These are phyloP conservation scores for Mionectes olivaceus DNA, from an alignment of 2,797 vertebrate genomes.

Conservation along the genomic window DNA sequence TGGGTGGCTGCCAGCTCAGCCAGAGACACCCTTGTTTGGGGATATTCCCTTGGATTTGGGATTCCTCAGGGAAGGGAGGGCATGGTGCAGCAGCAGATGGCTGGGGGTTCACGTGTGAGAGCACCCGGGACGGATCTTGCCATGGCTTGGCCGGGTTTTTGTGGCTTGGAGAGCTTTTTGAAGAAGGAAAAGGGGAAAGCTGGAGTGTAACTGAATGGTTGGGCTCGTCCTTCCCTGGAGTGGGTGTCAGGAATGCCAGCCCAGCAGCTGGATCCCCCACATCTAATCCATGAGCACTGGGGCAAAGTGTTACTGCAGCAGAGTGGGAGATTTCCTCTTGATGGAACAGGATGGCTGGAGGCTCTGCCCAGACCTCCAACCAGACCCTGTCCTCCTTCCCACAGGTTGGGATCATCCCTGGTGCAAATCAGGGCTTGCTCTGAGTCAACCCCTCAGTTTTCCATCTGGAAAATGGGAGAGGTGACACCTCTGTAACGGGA, in stretches of 20 bases:
- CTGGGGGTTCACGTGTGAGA: not conserved
- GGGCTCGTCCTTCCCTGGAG: not conserved
- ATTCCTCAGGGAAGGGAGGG: not conserved
- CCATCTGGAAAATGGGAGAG: not conserved
- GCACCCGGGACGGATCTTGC: not conserved
- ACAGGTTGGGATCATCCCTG: fast-evolving
- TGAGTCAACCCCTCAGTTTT: not conserved
- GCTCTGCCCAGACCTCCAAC: not conserved
- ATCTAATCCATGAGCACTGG: fast-evolving
- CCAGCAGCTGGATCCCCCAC: not conserved
- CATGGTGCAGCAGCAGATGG: constrained; percentile 22
- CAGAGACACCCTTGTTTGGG: not conserved
- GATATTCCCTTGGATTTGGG: constrained; percentile 43
- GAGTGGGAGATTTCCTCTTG: not conserved
- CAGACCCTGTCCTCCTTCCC: not conserved
- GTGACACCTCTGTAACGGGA: not conserved
- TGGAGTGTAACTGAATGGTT: fast-evolving
- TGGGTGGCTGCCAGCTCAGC: not conserved
- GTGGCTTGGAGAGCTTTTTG: not conserved
- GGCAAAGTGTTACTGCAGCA: not conserved
- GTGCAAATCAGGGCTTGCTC: not conserved
- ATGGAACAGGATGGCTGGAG: not conserved
- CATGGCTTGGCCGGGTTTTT: not conserved
- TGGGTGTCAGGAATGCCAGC: not conserved
- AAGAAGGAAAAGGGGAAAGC: not conserved